These are phyloP conservation scores for Poecilus cupreus DNA, from an alignment of 2,888 invertebrate species.

Conservation along the genomic window DNA sequence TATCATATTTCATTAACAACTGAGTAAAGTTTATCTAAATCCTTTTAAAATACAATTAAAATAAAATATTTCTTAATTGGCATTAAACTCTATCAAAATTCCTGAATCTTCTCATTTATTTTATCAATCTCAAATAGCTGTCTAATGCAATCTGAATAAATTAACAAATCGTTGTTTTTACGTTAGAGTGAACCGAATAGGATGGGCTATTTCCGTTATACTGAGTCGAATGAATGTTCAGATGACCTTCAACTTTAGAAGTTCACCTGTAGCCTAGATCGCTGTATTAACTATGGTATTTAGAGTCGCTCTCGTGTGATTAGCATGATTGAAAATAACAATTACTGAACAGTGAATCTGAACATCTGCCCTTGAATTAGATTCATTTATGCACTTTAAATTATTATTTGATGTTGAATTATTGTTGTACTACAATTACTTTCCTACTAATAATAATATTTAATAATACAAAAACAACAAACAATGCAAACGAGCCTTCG, in stretches of 20 bases:
- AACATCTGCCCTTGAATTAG: slow-evolving; percentile 29
- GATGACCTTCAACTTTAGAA: slow-evolving; percentile 46
- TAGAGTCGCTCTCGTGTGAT: slow-evolving; percentile 20
- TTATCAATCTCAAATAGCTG: background rate
- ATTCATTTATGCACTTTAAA: slow-evolving; percentile 7
- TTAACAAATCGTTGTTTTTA: slow-evolving; percentile 1
- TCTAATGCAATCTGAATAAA: slow-evolving; percentile 25
- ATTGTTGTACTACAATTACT: background rate
- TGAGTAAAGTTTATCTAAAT: background rate
- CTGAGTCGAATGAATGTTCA: slow-evolving; percentile 5
- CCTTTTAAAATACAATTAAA: slow-evolving; percentile 10
- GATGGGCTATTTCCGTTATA: slow-evolving; percentile 26
- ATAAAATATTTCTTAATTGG: slow-evolving; percentile 1
- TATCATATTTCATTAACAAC: background rate
- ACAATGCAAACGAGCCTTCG: no score
- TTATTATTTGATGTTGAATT: no score
- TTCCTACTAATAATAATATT: background rate
- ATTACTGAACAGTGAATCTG: slow-evolving; percentile 34
- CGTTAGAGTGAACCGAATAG: slow-evolving; percentile 8
- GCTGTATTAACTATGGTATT: slow-evolving; percentile 36
- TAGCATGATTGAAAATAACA: slow-evolving; percentile 38
- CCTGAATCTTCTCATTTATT: slow-evolving; percentile 9
- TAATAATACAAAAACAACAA: no score
- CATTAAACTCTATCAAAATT: background rate
- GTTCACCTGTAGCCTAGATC: slow-evolving; percentile 47